phyloP scores from a whole-genome alignment of 2,113 vertebrate species.

The Mystacornis crossleyi region DNA sequence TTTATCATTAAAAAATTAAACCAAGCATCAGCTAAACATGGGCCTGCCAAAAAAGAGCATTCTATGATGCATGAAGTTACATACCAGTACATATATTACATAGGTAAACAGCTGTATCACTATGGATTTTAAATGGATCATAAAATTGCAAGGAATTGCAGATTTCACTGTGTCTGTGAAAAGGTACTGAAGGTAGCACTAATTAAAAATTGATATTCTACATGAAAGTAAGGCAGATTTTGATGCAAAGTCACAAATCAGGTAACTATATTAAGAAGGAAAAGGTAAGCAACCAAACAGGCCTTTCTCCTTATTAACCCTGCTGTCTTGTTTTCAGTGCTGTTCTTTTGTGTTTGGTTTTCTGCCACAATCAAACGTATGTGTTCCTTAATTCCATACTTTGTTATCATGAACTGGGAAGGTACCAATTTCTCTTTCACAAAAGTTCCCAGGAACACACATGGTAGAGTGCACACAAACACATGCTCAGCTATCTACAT shows the following conservation, averaged over 20 bases:
- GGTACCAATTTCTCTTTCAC: not conserved
- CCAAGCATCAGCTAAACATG: not conserved
- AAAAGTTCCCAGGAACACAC: not conserved
- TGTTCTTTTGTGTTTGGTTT: not conserved
- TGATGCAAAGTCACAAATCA: not conserved
- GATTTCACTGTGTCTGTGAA: not conserved
- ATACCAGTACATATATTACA: not conserved
- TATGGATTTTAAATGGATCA: not conserved
- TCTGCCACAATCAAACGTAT: not conserved
- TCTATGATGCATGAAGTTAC: not conserved
- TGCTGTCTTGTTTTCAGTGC: not conserved
- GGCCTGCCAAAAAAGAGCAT: not conserved
- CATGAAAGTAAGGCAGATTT: not conserved
- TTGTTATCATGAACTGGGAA: not conserved
- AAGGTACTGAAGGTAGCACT: not conserved
- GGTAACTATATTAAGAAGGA: not conserved
- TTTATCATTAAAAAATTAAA: not conserved
- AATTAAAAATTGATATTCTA: not conserved
- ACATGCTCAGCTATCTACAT: not conserved
- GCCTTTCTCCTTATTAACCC: not conserved
- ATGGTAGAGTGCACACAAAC: not conserved
- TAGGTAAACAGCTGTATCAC: not conserved
- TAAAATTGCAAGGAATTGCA: not conserved
- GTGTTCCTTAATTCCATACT: not conserved
- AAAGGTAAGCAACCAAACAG: not conserved